Evolutionary conservation across 2,888 invertebrate genomes (phyloP).

Genomic region (Ormyrus labotus): DNA sequence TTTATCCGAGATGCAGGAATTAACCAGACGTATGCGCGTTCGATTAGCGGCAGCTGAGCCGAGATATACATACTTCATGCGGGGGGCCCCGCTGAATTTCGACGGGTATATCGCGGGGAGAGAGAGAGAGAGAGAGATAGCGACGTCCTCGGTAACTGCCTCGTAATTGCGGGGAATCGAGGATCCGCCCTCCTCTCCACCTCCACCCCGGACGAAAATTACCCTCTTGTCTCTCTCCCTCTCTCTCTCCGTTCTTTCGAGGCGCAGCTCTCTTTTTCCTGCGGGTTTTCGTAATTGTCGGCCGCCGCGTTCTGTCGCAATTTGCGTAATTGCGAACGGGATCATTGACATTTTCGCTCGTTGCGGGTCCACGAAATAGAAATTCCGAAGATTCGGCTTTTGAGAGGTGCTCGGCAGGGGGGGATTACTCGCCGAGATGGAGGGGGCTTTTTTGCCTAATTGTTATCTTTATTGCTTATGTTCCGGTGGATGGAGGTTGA

Average conservation of each 20-base stretch:
- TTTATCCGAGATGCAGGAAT: slow-evolving; percentile 40
- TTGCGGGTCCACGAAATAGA: background rate
- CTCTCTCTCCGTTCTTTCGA: background rate
- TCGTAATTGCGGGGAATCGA: slow-evolving; percentile 33
- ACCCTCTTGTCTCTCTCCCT: background rate
- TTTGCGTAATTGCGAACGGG: slow-evolving; percentile 45
- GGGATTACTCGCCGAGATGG: too few species aligned
- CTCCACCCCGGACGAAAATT: background rate
- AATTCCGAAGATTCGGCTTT: background rate
- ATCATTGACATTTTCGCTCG: slow-evolving; percentile 20
- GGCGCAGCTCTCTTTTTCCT: too few species aligned
- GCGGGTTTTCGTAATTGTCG: background rate
- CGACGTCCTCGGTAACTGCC: background rate
- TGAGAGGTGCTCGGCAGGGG: too few species aligned
- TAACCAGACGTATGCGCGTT: slow-evolving; percentile 22
- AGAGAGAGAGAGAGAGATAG: too few species aligned
- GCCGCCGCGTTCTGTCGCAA: background rate
- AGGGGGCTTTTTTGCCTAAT: background rate
- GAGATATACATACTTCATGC: slow-evolving; percentile 28
- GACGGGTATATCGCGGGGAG: background rate
- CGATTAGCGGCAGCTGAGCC: slow-evolving; percentile 33
- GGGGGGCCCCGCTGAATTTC: slow-evolving; percentile 17
- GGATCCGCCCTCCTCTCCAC: background rate
- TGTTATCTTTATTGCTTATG: slow-evolving; percentile 2
- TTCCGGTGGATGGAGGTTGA: background rate